phyloP scores from a whole-genome alignment of 2,113 vertebrate genomes.

The Pseudopipra pipra region DNA sequence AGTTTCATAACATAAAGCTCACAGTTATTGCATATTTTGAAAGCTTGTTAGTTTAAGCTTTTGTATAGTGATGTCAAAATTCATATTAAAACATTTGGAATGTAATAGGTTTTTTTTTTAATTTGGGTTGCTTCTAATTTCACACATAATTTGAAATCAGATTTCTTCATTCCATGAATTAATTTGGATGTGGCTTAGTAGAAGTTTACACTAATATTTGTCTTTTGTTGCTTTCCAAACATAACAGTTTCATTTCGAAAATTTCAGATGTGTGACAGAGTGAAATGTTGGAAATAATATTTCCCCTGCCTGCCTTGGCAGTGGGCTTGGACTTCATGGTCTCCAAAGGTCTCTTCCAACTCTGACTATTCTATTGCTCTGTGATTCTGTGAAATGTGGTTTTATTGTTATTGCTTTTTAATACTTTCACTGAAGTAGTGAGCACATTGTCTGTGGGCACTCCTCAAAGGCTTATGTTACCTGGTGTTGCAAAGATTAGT shows the following conservation, averaged over 20 bases:
- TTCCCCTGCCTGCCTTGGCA: not conserved
- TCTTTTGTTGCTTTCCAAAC: not conserved
- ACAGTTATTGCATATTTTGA: not conserved
- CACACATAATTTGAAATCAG: not conserved
- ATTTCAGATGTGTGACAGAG: not conserved
- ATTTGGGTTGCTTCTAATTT: not conserved
- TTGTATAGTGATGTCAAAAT: not conserved
- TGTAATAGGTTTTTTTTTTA: not conserved
- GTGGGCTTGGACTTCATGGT: not conserved
- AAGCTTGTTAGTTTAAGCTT: not conserved
- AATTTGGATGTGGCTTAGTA: not conserved
- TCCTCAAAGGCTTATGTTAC: not conserved
- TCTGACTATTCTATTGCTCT: not conserved
- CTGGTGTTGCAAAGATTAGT: not conserved
- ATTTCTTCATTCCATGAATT: not conserved
- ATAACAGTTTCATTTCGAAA: not conserved
- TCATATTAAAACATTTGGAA: not conserved
- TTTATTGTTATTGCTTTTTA: not conserved
- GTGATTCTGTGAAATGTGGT: not conserved
- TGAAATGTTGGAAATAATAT: not conserved
- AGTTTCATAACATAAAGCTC: not conserved
- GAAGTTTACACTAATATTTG: not conserved
- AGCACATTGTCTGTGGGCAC: not conserved
- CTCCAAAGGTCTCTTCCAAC: not conserved
- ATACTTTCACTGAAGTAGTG: not conserved